Percentiles rank a stretch among this genome's conserved stretches.
phyloP scores from a whole-genome alignment of 2,888 invertebrate genomes.

The Volucella bombylans region DNA sequence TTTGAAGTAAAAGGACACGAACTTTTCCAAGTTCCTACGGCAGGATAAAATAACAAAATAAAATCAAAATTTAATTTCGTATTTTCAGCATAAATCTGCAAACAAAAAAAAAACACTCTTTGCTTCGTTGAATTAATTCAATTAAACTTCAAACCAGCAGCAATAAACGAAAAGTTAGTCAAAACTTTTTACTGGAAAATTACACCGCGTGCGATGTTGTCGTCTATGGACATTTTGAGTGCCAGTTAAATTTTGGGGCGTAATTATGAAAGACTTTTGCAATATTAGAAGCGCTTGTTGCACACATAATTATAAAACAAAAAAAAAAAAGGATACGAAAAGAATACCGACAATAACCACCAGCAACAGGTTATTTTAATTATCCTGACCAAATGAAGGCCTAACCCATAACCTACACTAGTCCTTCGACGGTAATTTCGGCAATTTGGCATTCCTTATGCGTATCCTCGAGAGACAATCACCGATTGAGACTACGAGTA shows the following conservation, averaged over 20 bases:
- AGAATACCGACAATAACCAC: not conserved
- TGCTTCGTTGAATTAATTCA: constrained; percentile 21
- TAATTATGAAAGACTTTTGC: constrained; percentile 18
- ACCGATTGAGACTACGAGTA: not conserved
- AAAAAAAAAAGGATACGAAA: not conserved
- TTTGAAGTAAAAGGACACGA: too few relatives aligned
- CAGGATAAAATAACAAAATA: not conserved
- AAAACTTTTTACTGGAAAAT: constrained; percentile 14
- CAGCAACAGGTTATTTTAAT: too few relatives aligned
- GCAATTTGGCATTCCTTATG: not conserved
- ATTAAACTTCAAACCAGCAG: constrained; percentile 7
- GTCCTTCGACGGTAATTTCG: not conserved
- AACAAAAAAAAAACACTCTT: not conserved
- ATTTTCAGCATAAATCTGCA: not conserved
- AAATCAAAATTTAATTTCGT: constrained; percentile 4
- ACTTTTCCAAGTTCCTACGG: too few relatives aligned
- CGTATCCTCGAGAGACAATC: not conserved
- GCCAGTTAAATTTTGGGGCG: not conserved
- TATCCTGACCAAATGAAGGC: not conserved
- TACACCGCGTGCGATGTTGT: not conserved
- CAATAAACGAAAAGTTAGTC: constrained; percentile 15
- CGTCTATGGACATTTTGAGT: not conserved
- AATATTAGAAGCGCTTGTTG: not conserved
- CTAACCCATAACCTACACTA: not conserved
- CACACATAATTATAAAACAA: too few relatives aligned